Evolutionary conservation across 2,888 invertebrate genomes (phyloP).

Genomic region (Amphipoea oculea): DNA sequence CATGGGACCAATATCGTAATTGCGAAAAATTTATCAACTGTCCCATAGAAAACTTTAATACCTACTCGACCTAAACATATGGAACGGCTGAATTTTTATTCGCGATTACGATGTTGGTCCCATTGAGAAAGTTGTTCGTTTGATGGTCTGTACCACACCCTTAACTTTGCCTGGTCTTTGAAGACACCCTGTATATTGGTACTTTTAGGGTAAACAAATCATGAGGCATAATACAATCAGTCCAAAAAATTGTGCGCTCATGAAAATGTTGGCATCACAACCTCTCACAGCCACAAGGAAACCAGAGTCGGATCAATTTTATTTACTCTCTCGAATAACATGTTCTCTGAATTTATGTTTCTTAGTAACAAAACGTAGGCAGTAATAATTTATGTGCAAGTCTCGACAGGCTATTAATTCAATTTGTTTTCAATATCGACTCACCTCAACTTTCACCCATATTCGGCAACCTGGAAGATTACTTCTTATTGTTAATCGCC

Average conservation of each 20-base stretch:
- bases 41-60: no score
- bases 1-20: no score
- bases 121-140: no score
- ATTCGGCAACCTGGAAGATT: slow-evolving; percentile 72
- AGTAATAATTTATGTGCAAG: slow-evolving; percentile 76
- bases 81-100: no score
- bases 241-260: slow-evolving; percentile 7
- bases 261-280: not conserved
- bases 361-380: slow-evolving; percentile 75
- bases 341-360: slow-evolving; percentile 63
- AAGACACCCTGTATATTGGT: slow-evolving; percentile 50
- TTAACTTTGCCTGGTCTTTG: no score
- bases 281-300: slow-evolving; percentile 20
- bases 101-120: no score
- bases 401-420: slow-evolving; percentile 76
- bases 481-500: slow-evolving; percentile 57
- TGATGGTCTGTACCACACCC: no score
- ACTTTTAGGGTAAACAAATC: slow-evolving; percentile 69
- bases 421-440: slow-evolving; percentile 78
- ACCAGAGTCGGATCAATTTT: slow-evolving; percentile 47
- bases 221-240: slow-evolving; percentile 34
- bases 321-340: slow-evolving; percentile 57
- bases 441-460: slow-evolving; percentile 79
- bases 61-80: no score
- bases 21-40: no score